Evolutionary conservation across 2,113 vertebrate genomes (phyloP), one percentile per base, ranked within the genome.

Genomic region (Elachura formosa): DNA sequence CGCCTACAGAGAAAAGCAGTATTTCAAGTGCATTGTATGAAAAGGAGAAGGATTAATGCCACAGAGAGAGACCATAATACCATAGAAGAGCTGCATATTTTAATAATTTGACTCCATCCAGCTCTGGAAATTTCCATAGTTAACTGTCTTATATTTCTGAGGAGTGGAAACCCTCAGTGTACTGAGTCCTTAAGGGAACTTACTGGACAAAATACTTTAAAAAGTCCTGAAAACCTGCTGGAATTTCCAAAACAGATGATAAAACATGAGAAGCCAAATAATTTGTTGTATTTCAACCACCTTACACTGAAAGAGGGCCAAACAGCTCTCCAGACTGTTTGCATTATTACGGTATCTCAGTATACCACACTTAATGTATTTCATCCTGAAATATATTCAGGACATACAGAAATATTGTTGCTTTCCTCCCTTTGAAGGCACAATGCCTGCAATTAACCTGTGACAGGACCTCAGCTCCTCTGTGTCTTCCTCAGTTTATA

Each of bases 21-120:
- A 3, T 88, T 95, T 97, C 95, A 93, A 90, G 80, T 69, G 74
- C 81, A 83, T 85, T 93, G 81, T 95, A 86, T 90, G 91, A 96
- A 93, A 95, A 96, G 63, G 67, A 95, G 91, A 93, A 96, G 95
- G 94, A 96, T 95, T 96, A 96, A 96, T 94, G 93, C 83, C 91
- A 95, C 54, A 74, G 89, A 89, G 75, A 83, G 80, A 93, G 31
- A 85, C 80, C 84, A 90, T 96, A 94, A 90, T 78, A 64, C 78
- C 84, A 62, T 7, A 77, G 77, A 90, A 87, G 77, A 96, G 45
- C 73, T 80, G 92, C 49, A 89, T 94, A 91, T 96, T 96, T 97
- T 96, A 96, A 96, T 94, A 94, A 80, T 67, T 89, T 96, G 41
- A 78, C 59, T 94, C 66, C 33, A 67, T 84, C 45, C 48, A 75